A percentile compares a stretch with the other conserved stretches of the same genome.
phyloP scores from a whole-genome alignment of 2,888 invertebrate genomes.

The Agrilus mali region DNA sequence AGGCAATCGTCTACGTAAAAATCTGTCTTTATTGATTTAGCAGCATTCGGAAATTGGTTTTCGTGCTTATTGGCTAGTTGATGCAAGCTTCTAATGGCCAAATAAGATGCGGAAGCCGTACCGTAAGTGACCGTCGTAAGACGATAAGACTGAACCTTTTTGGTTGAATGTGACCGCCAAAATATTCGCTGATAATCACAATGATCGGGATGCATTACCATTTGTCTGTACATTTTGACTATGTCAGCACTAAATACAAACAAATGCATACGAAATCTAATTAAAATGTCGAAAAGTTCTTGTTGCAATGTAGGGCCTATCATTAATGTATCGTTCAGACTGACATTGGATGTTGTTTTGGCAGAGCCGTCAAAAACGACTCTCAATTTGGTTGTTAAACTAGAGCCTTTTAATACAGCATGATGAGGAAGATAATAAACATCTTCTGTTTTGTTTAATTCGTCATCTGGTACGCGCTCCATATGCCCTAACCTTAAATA shows the following conservation, averaged over 20 bases:
- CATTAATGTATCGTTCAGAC: too few relatives aligned
- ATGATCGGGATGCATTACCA: neutral
- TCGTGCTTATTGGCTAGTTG: constrained; percentile 5
- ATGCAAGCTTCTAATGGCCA: constrained; percentile 6
- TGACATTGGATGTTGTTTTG: too few relatives aligned
- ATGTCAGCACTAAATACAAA: constrained; percentile 1
- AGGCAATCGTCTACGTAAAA: constrained; percentile 13
- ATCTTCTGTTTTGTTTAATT: too few relatives aligned
- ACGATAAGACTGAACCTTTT: neutral
- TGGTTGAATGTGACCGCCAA: neutral
- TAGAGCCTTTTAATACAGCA: too few relatives aligned
- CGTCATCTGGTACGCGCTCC: too few relatives aligned
- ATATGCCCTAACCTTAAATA: too few relatives aligned
- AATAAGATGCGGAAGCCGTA: constrained; percentile 1
- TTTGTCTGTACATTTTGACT: neutral
- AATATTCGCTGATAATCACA: neutral
- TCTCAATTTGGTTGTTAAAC: too few relatives aligned
- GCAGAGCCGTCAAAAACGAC: too few relatives aligned
- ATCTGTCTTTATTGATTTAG: constrained; percentile 7
- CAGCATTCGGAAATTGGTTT: constrained; percentile 1
- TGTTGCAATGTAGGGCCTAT: neutral
- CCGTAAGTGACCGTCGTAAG: constrained; percentile 8
- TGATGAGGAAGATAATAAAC: too few relatives aligned
- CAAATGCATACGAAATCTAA: neutral
- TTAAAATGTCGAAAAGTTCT: neutral